phyloP scores from a whole-genome alignment of 1,140 invertebrate species.

The Schlechtendalia chinensis region DNA sequence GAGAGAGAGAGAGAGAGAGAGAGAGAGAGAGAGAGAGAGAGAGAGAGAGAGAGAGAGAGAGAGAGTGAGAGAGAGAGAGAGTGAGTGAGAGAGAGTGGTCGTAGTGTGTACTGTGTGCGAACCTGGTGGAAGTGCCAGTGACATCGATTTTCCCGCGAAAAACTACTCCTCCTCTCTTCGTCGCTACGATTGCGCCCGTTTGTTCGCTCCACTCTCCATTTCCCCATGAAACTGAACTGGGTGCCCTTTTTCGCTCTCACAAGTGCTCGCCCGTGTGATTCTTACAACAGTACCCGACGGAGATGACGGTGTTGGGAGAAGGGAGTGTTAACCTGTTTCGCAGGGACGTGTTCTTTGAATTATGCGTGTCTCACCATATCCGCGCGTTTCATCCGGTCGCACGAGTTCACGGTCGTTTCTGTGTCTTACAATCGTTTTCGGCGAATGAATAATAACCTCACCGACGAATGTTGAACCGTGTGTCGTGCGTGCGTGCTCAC shows the following conservation, averaged over 20 bases:
- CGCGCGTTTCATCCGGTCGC: neutral
- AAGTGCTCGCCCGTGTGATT: no score
- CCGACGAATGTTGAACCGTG: neutral
- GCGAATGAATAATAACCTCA: neutral
- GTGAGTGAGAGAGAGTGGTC: neutral
- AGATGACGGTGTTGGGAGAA: no score
- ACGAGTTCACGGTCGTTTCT: no score
- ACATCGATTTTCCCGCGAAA: slow-evolving; percentile 36
- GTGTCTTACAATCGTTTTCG: neutral
- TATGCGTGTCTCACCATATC: neutral
- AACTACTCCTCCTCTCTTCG: slow-evolving; percentile 17
- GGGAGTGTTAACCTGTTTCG: no score
- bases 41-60: neutral
- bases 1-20: neutral
- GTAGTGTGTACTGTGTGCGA: neutral
- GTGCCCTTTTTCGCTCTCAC: no score
- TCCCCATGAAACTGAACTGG: neutral
- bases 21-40: neutral
- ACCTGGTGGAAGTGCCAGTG: slow-evolving; percentile 20
- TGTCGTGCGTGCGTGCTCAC: neutral
- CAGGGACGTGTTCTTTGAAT: no score
- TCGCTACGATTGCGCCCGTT: neutral
- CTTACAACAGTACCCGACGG: no score
- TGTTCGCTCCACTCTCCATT: no score
- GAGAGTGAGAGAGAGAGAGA: neutral